phyloP scores from a whole-genome alignment of 2,888 invertebrate species.

The Odontomyia ornata region DNA sequence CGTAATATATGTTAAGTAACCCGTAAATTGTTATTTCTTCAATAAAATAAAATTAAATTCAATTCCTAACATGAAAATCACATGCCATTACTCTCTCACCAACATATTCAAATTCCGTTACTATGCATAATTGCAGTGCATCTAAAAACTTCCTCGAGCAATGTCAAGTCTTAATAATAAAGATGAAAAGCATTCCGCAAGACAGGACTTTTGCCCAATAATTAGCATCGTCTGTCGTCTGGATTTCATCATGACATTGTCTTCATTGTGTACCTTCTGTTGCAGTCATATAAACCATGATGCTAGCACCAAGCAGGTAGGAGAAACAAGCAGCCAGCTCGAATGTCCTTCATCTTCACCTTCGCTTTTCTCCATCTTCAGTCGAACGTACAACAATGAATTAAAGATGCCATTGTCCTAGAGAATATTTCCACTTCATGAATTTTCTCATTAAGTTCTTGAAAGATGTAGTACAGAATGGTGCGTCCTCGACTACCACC shows the following conservation, averaged over 20 bases:
- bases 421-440: slow-evolving; percentile 50
- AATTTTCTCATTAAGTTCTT: slow-evolving; percentile 51
- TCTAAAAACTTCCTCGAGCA: neutral
- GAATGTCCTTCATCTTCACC: slow-evolving; percentile 23
- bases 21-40: too few relatives aligned
- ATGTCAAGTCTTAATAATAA: slow-evolving; percentile 23
- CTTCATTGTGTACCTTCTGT: neutral
- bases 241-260: neutral
- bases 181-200: slow-evolving; percentile 40
- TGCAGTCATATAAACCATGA: neutral
- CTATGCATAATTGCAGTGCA: too few relatives aligned
- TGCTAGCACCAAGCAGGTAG: neutral
- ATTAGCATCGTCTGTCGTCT: slow-evolving; percentile 35
- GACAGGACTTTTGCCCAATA: slow-evolving; percentile 36
- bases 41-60: too few relatives aligned
- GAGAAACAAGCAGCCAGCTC: slow-evolving; percentile 3
- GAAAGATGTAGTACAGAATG: slow-evolving; percentile 44
- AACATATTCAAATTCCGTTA: neutral
- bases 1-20: too few relatives aligned
- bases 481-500: neutral
- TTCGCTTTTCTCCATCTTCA: slow-evolving; percentile 40
- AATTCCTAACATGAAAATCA: too few relatives aligned
- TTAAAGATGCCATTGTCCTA: slow-evolving; percentile 50
- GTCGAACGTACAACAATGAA: slow-evolving; percentile 45
- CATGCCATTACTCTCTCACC: too few relatives aligned